phyloP scores from a whole-genome alignment of 2,888 invertebrate genomes.

The Saturnia pavonia region DNA sequence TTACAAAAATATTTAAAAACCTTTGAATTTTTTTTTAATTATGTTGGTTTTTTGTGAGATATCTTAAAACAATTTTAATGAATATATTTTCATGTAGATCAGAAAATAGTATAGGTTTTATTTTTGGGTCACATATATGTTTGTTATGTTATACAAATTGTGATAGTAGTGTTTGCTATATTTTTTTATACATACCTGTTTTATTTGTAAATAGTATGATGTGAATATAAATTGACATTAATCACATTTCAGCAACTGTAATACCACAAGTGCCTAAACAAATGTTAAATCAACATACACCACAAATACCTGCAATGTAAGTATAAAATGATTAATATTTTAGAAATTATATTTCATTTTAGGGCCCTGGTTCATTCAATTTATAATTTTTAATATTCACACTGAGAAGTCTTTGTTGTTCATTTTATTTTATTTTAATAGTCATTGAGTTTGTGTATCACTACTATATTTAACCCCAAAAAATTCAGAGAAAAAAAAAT shows the following conservation, averaged over 20 bases:
- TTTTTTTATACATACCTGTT: neutral
- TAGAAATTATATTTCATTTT: neutral
- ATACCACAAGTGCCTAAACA: conserved; percentile 26
- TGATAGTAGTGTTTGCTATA: no score
- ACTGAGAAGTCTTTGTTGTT: no score
- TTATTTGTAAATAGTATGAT: neutral
- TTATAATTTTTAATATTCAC: neutral
- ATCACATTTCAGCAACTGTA: conserved; percentile 28
- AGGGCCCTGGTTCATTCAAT: neutral
- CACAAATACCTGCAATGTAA: conserved; percentile 36
- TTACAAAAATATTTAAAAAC: no score
- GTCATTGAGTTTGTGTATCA: neutral
- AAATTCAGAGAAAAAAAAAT: neutral
- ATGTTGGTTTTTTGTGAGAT: no score
- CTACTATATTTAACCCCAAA: neutral
- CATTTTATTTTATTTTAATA: neutral
- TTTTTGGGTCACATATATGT: no score
- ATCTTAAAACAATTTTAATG: no score
- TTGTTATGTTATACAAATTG: no score
- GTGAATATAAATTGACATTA: neutral
- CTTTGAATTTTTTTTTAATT: no score
- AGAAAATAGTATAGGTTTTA: no score
- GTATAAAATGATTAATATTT: conserved; percentile 23
- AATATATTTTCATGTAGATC: no score
- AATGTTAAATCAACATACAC: conserved; percentile 35